These are phyloP conservation scores for Lepus europaeus DNA, from an alignment of 2,113 vertebrate species.

Conservation along the genomic window DNA sequence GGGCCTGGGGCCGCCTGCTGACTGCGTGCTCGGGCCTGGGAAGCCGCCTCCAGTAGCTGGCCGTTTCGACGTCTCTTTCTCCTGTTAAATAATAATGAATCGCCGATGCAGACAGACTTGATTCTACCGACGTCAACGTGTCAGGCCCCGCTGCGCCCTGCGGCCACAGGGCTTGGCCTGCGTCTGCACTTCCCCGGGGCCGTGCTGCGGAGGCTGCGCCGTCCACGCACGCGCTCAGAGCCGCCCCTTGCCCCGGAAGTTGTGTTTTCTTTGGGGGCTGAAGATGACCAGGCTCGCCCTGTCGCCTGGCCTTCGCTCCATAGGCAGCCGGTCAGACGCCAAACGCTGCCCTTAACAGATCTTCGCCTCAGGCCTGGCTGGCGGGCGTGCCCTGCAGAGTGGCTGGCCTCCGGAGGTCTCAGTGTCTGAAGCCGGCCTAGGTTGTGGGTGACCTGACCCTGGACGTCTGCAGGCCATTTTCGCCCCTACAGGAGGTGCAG, in stretches of 20 bases:
- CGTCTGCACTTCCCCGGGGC: conserved; percentile 38
- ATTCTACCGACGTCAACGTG: background rate
- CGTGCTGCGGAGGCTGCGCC: conserved; percentile 52
- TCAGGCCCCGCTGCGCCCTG: background rate
- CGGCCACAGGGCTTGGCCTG: background rate
- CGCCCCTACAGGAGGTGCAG: background rate
- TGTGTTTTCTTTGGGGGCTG: too few species aligned
- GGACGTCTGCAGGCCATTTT: conserved; percentile 47
- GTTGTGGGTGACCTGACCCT: background rate
- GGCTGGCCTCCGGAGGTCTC: background rate
- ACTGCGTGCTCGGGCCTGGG: too few species aligned
- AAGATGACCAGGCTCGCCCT: background rate
- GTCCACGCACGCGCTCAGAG: background rate
- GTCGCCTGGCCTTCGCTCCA: background rate
- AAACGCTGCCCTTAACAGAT: background rate
- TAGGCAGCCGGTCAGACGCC: background rate
- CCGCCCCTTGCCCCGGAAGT: too few species aligned
- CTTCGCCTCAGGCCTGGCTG: background rate
- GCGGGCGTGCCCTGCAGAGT: background rate
- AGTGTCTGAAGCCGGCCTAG: background rate
- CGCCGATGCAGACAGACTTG: background rate
- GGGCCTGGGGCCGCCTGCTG: too few species aligned
- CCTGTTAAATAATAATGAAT: background rate
- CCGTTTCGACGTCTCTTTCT: background rate
- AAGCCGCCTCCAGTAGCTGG: background rate